Evolutionary conservation across 64 coral and sea anemone genomes (phyloP).

Genomic region (Porites lutea): DNA sequence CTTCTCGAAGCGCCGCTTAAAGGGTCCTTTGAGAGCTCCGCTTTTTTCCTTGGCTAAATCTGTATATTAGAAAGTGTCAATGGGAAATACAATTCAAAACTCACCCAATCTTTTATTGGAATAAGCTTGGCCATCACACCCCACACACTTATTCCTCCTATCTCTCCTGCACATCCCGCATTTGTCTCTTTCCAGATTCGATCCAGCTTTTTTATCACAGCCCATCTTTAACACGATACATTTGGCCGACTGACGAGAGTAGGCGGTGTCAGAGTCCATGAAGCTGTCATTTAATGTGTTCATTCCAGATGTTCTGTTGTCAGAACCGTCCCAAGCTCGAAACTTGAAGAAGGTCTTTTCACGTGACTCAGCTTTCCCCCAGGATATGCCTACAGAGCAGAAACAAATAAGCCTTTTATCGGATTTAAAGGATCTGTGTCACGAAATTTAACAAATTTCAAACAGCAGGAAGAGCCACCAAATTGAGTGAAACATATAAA

Average conservation of each 20-base stretch:
- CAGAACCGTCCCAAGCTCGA: constrained; percentile 9
- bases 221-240: background rate
- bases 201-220: background rate
- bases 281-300: background rate
- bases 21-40: no score
- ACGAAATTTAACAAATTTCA: no score
- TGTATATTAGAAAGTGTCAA: no score
- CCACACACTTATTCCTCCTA: background rate
- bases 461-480: no score
- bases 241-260: background rate
- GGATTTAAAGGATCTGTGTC: no score
- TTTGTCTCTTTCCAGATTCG: background rate
- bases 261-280: background rate
- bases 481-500: no score
- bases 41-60: no score
- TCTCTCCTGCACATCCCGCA: background rate
- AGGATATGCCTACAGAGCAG: background rate
- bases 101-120: background rate
- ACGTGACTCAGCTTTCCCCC: background rate
- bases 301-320: constrained; percentile 6
- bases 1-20: no score
- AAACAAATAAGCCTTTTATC: no score
- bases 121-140: background rate
- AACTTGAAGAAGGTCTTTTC: background rate
- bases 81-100: background rate